phyloP scores from a whole-genome alignment of 1,140 invertebrate species.

The Helicorthomorpha holstii region DNA sequence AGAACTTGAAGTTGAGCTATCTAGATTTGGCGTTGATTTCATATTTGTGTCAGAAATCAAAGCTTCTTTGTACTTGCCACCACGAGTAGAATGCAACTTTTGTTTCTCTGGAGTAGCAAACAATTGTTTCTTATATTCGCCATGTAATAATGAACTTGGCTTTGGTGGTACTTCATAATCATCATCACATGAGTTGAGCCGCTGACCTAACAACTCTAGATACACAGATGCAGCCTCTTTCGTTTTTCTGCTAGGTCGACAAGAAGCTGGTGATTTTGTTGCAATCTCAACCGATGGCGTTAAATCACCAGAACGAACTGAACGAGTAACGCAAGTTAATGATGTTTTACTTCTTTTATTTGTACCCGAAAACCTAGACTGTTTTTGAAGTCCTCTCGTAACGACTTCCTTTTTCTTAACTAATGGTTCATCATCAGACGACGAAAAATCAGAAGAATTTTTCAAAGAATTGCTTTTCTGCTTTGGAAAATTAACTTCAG shows the following conservation, averaged over 20 bases:
- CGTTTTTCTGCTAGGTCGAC: constrained; percentile 45
- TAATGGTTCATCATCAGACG: constrained; percentile 25
- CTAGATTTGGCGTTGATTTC: background rate
- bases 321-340: background rate
- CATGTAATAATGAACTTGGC: no score
- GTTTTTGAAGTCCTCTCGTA: constrained; percentile 20
- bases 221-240: constrained; percentile 56
- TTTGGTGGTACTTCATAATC: constrained; percentile 34
- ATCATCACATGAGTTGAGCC: constrained; percentile 35
- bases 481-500: background rate
- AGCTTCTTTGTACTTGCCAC: background rate
- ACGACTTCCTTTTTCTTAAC: constrained; percentile 18
- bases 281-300: background rate
- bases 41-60: background rate
- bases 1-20: background rate
- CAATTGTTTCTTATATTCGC: no score
- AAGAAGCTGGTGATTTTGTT: background rate
- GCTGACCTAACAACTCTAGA: constrained; percentile 52
- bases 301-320: background rate
- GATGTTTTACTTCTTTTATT: background rate
- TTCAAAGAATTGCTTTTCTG: background rate
- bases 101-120: no score
- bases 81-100: background rate
- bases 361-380: background rate
- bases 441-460: constrained; percentile 23